Evolutionary conservation across 37 sponge, comb jelly and placozoan species (phyloP), one percentile per base, ranked within the genome.

Genomic region (Cladorhizidae sp.): DNA sequence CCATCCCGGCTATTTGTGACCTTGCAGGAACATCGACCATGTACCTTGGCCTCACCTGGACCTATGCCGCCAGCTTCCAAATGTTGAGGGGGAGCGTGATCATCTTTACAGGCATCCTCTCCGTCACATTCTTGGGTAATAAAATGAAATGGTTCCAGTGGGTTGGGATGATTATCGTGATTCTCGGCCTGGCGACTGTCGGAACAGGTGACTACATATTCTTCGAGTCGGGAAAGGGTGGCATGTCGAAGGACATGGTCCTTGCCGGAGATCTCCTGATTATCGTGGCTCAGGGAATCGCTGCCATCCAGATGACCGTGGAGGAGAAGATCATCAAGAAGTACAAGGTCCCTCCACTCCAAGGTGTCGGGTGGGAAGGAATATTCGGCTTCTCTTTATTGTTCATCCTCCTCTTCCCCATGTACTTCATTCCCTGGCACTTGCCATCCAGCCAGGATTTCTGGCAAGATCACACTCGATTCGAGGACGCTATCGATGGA

Each of bases 331-430:
- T 94, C 25, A 83, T 98, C 64, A 94, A 86, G 67, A 87, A 87
- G 73, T 96, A 98, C 70, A 59, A 98, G 29, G 93, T 94, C 23
- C 91, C 90, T 62, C 83, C 95, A 2, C 83, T 94, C 11, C 93
- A 94, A 63, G 99, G 87, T 3, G 95, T 98, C 0, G 99, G 99
- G 20, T 98, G 94, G 93, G 99, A 98, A 67, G 99, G 99, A 0
- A 83, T 94, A 32, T 98, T 93, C 41, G 99, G 99, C 2, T 92
- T 98, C 56, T 70, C 73, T 64, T 42, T 89, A 8, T 65, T 94
- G 14, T 14, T 64, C 9, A n/a, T 94, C 23, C 89, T 94, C 22
- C 90, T 94, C 41, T 25, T 98, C 26, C 90, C 95, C 2, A 87
- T 98, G 86, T 98, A 89, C 89, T 98, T 96, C 86, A 92, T 96